These are phyloP conservation scores for Crematogaster levior DNA, from an alignment of 2,888 invertebrate genomes.

Conservation along the genomic window DNA sequence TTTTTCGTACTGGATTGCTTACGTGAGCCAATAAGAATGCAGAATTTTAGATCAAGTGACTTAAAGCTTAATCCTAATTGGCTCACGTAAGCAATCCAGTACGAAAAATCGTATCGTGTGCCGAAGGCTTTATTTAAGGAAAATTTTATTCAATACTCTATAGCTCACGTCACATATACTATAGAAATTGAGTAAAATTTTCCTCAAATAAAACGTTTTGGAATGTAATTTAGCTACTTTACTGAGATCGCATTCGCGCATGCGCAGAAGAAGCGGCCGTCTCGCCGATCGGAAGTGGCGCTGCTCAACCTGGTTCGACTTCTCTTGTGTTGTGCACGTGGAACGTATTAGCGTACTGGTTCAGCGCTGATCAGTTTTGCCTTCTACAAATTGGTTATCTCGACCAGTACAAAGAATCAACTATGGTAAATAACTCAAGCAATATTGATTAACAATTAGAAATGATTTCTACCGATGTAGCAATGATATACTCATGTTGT, in stretches of 20 bases:
- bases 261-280: not conserved
- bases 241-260: not conserved
- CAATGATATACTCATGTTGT: not conserved
- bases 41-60: too few relatives aligned
- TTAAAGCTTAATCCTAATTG: too few relatives aligned
- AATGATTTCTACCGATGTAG: not conserved
- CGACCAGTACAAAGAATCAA: slow-evolving; percentile 90
- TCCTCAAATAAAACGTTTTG: too few relatives aligned
- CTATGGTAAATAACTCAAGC: slow-evolving; percentile 87
- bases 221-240: too few relatives aligned
- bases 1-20: too few relatives aligned
- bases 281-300: slow-evolving; percentile 59
- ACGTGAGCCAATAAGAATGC: too few relatives aligned
- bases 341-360: slow-evolving; percentile 87
- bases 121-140: too few relatives aligned
- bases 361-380: slow-evolving; percentile 95
- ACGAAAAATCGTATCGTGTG: too few relatives aligned
- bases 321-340: slow-evolving; percentile 75
- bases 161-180: too few relatives aligned
- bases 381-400: slow-evolving; percentile 91
- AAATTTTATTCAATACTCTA: too few relatives aligned
- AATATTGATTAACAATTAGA: not conserved
- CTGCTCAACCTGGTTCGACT: not conserved
- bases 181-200: too few relatives aligned
- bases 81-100: too few relatives aligned